phyloP scores from a whole-genome alignment of 2,888 invertebrate genomes.

The Ecliptopera silaceata region DNA sequence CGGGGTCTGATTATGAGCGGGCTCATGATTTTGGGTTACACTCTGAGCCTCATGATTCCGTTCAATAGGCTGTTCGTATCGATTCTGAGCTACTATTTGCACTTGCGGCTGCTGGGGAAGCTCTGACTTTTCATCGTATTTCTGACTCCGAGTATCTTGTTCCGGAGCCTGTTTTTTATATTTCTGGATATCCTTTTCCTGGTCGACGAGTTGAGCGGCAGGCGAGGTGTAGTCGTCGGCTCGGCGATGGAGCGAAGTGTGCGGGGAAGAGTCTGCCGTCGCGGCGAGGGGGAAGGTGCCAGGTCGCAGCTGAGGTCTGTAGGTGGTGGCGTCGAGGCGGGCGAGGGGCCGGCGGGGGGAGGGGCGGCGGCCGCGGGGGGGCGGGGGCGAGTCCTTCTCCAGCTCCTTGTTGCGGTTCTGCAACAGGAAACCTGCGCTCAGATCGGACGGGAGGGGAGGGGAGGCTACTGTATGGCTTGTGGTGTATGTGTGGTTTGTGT shows the following conservation, averaged over 20 bases:
- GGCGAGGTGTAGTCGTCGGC: conserved; percentile 58
- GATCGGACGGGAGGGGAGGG: conserved; percentile 40
- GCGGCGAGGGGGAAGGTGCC: conserved; percentile 55
- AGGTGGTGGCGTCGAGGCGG: conserved; percentile 64
- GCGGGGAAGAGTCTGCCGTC: conserved; percentile 46
- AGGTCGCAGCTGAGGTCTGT: conserved; percentile 64
- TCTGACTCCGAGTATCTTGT: conserved; percentile 5
- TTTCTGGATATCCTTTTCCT: conserved; percentile 11
- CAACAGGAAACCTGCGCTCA: conserved; percentile 77
- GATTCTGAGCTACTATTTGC: conserved; percentile 7
- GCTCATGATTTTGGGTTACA: neutral
- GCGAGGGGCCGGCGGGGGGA: conserved; percentile 47
- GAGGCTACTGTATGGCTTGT: conserved; percentile 5
- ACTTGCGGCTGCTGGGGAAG: conserved; percentile 33
- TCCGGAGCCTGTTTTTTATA: conserved; percentile 15
- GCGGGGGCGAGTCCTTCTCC: conserved; percentile 40
- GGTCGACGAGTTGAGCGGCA: conserved; percentile 48
- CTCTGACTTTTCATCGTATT: conserved; percentile 17
- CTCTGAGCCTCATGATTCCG: neutral
- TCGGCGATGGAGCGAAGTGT: conserved; percentile 63
- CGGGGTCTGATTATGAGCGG: neutral
- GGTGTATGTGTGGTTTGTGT: neutral
- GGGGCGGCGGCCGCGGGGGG: conserved; percentile 37
- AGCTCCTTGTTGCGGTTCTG: conserved; percentile 79
- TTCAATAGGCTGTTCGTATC: conserved; percentile 12